These are phyloP conservation scores for Dysmachus trigonus DNA, from an alignment of 2,888 invertebrate species.

Conservation along the genomic window DNA sequence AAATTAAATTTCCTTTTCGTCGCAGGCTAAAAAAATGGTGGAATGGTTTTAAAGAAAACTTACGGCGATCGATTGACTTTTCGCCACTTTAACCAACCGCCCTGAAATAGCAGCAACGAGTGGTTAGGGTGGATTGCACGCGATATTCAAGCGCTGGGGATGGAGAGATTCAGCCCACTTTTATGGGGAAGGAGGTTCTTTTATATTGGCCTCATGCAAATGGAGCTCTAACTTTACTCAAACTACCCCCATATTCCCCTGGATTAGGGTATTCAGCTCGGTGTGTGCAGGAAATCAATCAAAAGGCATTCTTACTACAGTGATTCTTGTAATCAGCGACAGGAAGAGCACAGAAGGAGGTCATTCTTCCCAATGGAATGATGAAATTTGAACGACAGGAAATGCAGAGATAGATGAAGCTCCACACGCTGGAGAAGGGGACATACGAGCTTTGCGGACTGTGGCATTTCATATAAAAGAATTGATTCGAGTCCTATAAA, in stretches of 20 bases:
- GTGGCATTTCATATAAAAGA: background rate
- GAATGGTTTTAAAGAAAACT: background rate
- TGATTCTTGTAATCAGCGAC: background rate
- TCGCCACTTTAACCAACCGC: background rate
- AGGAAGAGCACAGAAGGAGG: background rate
- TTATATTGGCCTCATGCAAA: background rate
- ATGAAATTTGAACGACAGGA: background rate
- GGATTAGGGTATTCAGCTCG: background rate
- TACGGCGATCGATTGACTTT: background rate
- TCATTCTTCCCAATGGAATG: background rate
- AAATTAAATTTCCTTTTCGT: background rate
- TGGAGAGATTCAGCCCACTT: background rate
- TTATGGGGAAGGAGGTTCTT: background rate
- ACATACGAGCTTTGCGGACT: background rate
- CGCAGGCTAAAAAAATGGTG: background rate
- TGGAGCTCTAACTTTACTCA: background rate
- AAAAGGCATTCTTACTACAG: slow-evolving; percentile 2
- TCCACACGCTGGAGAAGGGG: background rate
- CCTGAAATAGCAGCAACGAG: background rate
- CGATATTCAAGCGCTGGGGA: background rate
- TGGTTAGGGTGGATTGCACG: background rate
- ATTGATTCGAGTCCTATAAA: background rate
- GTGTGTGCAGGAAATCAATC: slow-evolving; percentile 4
- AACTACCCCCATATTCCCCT: background rate
- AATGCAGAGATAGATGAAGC: background rate